phyloP scores from a whole-genome alignment of 2,888 invertebrate genomes.

The Pammene aurita region DNA sequence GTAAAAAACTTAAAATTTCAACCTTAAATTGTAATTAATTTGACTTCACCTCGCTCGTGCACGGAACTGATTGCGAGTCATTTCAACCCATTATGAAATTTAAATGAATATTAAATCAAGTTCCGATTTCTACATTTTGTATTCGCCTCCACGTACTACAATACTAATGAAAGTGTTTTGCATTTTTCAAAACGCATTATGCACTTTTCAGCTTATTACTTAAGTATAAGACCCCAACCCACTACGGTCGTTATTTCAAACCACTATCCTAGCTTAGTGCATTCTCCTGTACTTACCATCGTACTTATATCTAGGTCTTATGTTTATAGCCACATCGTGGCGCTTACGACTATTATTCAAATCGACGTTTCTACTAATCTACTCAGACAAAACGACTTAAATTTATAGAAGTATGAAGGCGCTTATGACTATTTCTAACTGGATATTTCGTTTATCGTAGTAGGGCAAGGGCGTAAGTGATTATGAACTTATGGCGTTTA shows the following conservation, averaged over 20 bases:
- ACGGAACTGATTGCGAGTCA: too few relatives aligned
- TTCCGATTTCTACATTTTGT: too few relatives aligned
- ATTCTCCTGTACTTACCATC: conserved; percentile 6
- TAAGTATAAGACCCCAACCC: neutral
- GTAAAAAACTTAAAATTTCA: too few relatives aligned
- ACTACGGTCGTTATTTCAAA: conserved; percentile 13
- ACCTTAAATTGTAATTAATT: too few relatives aligned
- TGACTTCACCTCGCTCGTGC: too few relatives aligned
- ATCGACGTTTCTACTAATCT: neutral
- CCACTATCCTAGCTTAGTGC: conserved; percentile 14
- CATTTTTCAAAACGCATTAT: neutral
- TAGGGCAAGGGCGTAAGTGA: neutral
- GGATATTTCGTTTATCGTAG: neutral
- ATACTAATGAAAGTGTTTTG: too few relatives aligned
- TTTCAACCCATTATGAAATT: too few relatives aligned
- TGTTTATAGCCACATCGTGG: neutral
- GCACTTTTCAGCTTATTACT: neutral
- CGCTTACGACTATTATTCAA: neutral
- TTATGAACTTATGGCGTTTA: too few relatives aligned
- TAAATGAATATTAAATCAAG: too few relatives aligned
- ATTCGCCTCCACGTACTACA: too few relatives aligned
- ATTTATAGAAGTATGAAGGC: neutral
- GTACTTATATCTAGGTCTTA: neutral
- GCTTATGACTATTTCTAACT: neutral
- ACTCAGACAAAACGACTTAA: neutral